Base-by-base conservation (phyloP, 2,797 vertebrate genomes). In the Scarus forsteni region DNA sequence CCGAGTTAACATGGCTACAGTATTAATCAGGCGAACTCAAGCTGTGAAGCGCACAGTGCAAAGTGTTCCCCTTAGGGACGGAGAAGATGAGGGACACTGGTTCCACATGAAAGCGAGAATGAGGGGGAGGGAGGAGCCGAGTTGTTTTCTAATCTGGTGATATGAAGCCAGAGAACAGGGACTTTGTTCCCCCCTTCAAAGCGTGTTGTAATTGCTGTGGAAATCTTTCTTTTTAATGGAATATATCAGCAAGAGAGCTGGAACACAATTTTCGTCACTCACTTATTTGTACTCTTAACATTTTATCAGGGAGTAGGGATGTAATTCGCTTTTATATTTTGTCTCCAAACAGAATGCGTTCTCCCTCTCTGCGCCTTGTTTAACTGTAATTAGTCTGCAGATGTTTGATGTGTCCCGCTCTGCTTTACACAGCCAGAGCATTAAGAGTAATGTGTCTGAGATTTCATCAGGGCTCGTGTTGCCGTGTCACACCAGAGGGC, bases 71-170 rank as follows among this genome's bases (percentile, higher is more conserved):
- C 86, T 83, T 39, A 68, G 86, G 87, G 90, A 89, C 67, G 27
- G 80, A 67, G 79, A 79, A 83, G 89, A 85, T 77, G 77, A 83
- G 87, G 92, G 89, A 92, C 92, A 86, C 89, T 87, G 89, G 90
- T 92, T 94, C 88, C 92, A 89, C 88, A 93, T 92, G 88, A 90
- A 92, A 88, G 77, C 64, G 81, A 88, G 88, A 53, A 60, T 70
- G 43, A 75, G 78, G 62, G 60, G 75, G 75, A 64, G 78, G 84
- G 79, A 67, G 76, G 81, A 77, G 80, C 66, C 1, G 73, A 74
- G 77, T 84, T 85, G 88, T 90, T 88, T 84, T 88, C 83, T 86
- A 83, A 88, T 88, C 78, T 85, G 70, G 68, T 59, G 73, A 86
- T 88, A 90, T 86, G 83, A 89, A 88, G 82, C 79, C 80, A 73